phyloP scores from a whole-genome alignment of 2,888 invertebrate species.

The Corbicula japonica region DNA sequence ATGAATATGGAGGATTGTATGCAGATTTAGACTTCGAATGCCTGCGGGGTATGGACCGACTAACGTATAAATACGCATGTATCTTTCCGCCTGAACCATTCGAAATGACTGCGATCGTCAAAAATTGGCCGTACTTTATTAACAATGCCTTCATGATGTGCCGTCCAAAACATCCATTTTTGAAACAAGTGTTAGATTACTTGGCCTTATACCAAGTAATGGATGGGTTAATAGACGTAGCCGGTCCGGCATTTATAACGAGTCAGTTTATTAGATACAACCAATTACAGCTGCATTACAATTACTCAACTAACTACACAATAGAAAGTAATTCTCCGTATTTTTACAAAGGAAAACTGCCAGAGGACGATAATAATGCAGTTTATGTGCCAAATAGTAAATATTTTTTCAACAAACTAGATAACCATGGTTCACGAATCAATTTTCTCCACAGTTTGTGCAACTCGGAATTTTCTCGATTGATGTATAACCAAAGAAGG shows the following conservation, averaged over 20 bases:
- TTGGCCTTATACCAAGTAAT: neutral
- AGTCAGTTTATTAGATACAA: constrained; percentile 24
- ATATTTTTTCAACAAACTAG: constrained; percentile 24
- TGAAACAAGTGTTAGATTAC: constrained; percentile 27
- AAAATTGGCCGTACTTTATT: constrained; percentile 13
- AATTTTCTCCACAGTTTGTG: neutral
- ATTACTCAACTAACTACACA: too few relatives aligned
- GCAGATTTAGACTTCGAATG: constrained; percentile 29
- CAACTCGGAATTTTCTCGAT: too few relatives aligned
- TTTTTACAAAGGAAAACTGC: constrained; percentile 32
- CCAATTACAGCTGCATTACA: too few relatives aligned
- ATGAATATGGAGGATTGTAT: constrained; percentile 43
- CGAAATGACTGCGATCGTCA: constrained; percentile 18
- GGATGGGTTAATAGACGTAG: neutral
- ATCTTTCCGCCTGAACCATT: constrained; percentile 36
- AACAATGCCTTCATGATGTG: constrained; percentile 37
- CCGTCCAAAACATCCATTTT: constrained; percentile 35
- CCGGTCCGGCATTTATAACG: constrained; percentile 33
- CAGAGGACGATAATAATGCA: constrained; percentile 18
- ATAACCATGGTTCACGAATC: neutral
- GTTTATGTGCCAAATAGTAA: constrained; percentile 38
- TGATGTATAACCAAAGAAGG: too few relatives aligned
- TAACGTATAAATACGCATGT: constrained; percentile 26
- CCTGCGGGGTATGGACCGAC: constrained; percentile 45
- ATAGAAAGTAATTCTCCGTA: too few relatives aligned